A percentile compares a stretch with the other conserved stretches of the same genome.
Conservation (phyloP, 2,888 invertebrate genomes). For the Deroplatys truncata region DNA sequence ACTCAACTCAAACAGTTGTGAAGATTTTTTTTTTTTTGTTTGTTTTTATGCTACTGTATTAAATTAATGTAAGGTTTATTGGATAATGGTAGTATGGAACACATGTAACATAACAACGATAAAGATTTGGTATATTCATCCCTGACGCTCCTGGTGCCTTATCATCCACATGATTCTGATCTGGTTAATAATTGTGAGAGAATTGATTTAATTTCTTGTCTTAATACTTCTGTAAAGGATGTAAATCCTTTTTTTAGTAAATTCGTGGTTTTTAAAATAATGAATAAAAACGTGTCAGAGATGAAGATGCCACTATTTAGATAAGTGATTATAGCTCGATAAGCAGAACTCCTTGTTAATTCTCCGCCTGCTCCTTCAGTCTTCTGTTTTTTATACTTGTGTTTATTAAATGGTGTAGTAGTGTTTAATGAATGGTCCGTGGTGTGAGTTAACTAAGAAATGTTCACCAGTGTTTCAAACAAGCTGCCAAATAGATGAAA, state of each 20-base stretch:
- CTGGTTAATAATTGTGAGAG: neutral
- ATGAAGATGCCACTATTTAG: constrained; percentile 25
- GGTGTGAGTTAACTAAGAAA: constrained; percentile 5
- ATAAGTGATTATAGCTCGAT: constrained; percentile 1
- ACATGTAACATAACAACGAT: constrained; percentile 9
- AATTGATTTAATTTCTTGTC: neutral
- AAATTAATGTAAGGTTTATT: neutral
- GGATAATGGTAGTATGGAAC: neutral
- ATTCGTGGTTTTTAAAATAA: constrained; percentile 13
- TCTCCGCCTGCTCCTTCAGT: constrained; percentile 1
- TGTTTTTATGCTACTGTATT: constrained; percentile 10
- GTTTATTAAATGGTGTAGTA: constrained; percentile 6
- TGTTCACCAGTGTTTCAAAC: constrained; percentile 12
- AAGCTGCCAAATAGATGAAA: constrained; percentile 29
- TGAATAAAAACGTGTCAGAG: constrained; percentile 26
- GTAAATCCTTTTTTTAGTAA: constrained; percentile 8
- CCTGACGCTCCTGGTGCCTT: constrained; percentile 32
- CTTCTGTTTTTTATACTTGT: constrained; percentile 11
- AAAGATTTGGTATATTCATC: constrained; percentile 26
- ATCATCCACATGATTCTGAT: constrained; percentile 17
- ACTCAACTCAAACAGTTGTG: constrained; percentile 20
- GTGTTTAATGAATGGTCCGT: neutral
- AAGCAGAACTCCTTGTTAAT: neutral
- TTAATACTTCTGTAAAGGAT: constrained; percentile 8
- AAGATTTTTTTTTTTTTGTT: constrained; percentile 3